A percentile compares a stretch with the other conserved stretches of the same genome.
Evolutionary conservation across 2,797 vertebrate species (phyloP).

Genomic region (Sparidentex hasta): DNA sequence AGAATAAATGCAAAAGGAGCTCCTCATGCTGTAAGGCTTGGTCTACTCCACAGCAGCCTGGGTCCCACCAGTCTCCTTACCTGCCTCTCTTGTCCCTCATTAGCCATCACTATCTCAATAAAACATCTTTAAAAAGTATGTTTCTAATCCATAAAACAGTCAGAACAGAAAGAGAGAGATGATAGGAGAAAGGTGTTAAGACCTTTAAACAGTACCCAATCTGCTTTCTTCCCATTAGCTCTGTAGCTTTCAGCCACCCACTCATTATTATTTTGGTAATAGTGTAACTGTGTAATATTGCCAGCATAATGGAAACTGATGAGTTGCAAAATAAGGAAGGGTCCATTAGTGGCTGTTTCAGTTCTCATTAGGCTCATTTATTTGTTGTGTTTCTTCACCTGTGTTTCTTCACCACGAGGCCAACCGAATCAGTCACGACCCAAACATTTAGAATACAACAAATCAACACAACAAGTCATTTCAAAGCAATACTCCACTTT

Average conservation of each 20-base stretch:
- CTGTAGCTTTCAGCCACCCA: neutral
- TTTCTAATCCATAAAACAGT: neutral
- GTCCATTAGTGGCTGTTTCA: conserved; percentile 15
- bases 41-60: no score
- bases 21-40: no score
- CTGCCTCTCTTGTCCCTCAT: no score
- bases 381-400: conserved; percentile 26
- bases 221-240: conserved; percentile 23
- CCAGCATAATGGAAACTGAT: conserved; percentile 17
- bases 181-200: neutral
- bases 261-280: conserved; percentile 45
- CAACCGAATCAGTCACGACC: conserved; percentile 23
- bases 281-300: conserved; percentile 25
- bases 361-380: conserved; percentile 35
- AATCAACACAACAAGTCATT: conserved; percentile 10
- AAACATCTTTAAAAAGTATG: no score
- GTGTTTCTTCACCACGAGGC: neutral
- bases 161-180: neutral
- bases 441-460: conserved; percentile 6
- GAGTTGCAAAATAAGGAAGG: conserved; percentile 29
- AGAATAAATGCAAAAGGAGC: neutral
- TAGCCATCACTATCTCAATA: no score
- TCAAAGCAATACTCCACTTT: neutral
- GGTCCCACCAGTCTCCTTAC: no score
- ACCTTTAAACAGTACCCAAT: neutral